These are phyloP conservation scores for Idaea dimidiata DNA, from an alignment of 2,888 invertebrate genomes.

Conservation along the genomic window DNA sequence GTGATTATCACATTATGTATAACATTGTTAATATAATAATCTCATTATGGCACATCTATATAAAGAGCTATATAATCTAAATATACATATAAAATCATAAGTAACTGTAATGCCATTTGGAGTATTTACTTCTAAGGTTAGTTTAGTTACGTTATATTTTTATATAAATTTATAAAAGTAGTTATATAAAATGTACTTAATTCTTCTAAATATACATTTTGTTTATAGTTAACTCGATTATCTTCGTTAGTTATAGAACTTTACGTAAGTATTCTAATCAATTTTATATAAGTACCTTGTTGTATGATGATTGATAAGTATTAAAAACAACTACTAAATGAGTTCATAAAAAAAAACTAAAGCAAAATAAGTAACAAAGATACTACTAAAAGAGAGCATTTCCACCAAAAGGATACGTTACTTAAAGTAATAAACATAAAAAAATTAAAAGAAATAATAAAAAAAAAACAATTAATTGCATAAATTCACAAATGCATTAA, in stretches of 20 bases:
- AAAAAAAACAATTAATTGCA: not conserved
- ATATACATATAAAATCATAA: conserved; percentile 65
- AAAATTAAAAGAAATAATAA: too few relatives aligned
- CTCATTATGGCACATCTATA: conserved; percentile 32
- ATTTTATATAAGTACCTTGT: too few relatives aligned
- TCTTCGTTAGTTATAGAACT: conserved; percentile 15
- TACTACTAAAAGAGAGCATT: too few relatives aligned
- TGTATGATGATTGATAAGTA: too few relatives aligned
- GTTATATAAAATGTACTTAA: conserved; percentile 6
- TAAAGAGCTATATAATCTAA: conserved; percentile 48
- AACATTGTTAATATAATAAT: conserved; percentile 16
- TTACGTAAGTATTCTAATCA: not conserved
- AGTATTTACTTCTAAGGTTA: conserved; percentile 39
- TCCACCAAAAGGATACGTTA: too few relatives aligned
- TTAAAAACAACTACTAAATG: too few relatives aligned
- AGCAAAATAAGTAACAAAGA: too few relatives aligned
- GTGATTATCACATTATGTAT: not conserved
- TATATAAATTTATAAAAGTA: not conserved
- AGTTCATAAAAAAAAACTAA: too few relatives aligned
- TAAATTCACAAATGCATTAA: not conserved
- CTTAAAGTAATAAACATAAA: too few relatives aligned
- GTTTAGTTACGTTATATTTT: conserved; percentile 20
- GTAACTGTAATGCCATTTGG: conserved; percentile 63
- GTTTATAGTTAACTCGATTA: conserved; percentile 28
- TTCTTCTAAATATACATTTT: conserved; percentile 58